A percentile compares a stretch with the other conserved stretches of the same genome.
Evolutionary conservation across 2,888 invertebrate species (phyloP).

Genomic region (Heteropelma amictum): DNA sequence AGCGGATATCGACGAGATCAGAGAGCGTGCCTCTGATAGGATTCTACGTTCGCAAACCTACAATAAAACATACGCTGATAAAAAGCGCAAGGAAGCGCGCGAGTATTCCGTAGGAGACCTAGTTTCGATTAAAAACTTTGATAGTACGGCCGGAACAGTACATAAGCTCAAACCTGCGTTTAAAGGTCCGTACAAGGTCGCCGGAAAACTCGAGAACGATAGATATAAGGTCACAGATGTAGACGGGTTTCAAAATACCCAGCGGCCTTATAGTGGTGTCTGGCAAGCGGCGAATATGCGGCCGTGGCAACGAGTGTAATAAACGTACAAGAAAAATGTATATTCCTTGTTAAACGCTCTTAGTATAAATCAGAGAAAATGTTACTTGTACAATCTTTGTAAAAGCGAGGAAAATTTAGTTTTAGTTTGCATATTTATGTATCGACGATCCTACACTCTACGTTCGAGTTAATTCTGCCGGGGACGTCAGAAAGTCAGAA

Average conservation of each 20-base stretch:
- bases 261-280: slow-evolving; percentile 7
- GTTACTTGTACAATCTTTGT: too few species aligned
- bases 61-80: slow-evolving; percentile 15
- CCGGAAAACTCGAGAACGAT: slow-evolving; percentile 3
- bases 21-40: slow-evolving; percentile 6
- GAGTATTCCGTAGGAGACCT: slow-evolving; percentile 17
- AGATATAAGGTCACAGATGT: slow-evolving; percentile 21
- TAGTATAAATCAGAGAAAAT: too few species aligned
- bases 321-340: neutral
- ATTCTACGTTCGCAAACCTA: slow-evolving; percentile 19
- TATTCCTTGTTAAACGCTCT: too few species aligned
- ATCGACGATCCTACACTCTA: too few species aligned
- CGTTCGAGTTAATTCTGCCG: too few species aligned
- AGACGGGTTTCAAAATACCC: slow-evolving; percentile 10
- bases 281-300: slow-evolving; percentile 30
- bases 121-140: slow-evolving; percentile 1
- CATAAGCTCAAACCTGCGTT: slow-evolving; percentile 8
- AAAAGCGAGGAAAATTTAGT: too few species aligned
- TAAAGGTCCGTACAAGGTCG: slow-evolving; percentile 14
- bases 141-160: slow-evolving; percentile 10
- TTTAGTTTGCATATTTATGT: too few species aligned
- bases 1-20: neutral
- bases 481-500: too few species aligned
- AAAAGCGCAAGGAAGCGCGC: slow-evolving; percentile 33
- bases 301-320: neutral